Conservation (phyloP, 2,113 vertebrate genomes). For the Trogon melanurus region DNA sequence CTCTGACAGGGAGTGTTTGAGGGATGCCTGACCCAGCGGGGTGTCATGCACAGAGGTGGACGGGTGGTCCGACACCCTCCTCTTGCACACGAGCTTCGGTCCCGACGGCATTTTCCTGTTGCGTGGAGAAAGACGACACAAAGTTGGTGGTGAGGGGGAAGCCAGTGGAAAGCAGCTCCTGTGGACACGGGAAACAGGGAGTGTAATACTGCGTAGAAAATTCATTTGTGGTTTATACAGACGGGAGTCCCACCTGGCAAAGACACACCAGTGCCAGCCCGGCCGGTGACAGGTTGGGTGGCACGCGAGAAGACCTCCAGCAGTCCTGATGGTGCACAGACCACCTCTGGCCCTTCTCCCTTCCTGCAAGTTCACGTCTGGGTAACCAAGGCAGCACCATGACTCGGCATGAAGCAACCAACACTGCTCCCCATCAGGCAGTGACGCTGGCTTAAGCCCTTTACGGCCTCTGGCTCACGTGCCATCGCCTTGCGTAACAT, state of each 20-base stretch:
- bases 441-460: not conserved
- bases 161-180: not conserved
- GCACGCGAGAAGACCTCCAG: not conserved
- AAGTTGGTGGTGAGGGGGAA: not conserved
- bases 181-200: not conserved
- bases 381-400: not conserved
- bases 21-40: not conserved
- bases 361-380: not conserved
- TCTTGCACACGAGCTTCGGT: not conserved
- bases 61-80: not conserved
- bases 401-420: not conserved
- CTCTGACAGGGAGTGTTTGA: not conserved
- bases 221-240: not conserved
- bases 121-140: fast-evolving
- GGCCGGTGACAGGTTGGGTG: not conserved
- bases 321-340: not conserved
- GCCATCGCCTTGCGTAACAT: not conserved
- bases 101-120: not conserved
- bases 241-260: too few relatives aligned
- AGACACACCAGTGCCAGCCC: not conserved
- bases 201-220: not conserved
- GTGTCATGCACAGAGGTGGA: not conserved
- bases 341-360: not conserved
- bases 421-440: not conserved
- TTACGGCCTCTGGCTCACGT: fast-evolving